These are phyloP conservation scores for Folsomia candida DNA, from an alignment of 2,888 invertebrate genomes.

Conservation along the genomic window DNA sequence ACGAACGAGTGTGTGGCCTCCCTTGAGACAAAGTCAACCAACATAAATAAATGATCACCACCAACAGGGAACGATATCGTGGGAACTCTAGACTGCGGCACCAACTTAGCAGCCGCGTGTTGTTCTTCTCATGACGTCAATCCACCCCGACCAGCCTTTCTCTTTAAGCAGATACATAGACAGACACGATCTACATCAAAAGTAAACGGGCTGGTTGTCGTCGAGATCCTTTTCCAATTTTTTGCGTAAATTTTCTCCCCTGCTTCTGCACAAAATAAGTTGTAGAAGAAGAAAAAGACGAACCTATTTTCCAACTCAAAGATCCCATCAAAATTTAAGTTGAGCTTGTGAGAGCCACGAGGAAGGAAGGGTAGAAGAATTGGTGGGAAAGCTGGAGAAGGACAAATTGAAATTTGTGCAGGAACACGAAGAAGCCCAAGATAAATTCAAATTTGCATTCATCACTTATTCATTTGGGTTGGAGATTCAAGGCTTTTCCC, in stretches of 20 bases:
- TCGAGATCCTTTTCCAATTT: too few species aligned
- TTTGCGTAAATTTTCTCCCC: too few species aligned
- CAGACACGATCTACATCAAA: background rate
- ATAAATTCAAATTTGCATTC: conserved; percentile 6
- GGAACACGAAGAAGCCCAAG: background rate
- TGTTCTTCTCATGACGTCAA: background rate
- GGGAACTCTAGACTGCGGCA: background rate
- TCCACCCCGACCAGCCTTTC: too few species aligned
- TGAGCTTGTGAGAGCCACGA: background rate
- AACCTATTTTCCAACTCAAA: background rate
- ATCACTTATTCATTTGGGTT: background rate
- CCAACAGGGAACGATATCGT: background rate
- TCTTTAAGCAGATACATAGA: background rate
- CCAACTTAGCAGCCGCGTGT: background rate
- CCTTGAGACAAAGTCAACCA: background rate
- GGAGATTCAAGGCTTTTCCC: background rate
- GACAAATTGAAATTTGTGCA: background rate
- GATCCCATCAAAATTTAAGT: background rate
- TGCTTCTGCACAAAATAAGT: background rate
- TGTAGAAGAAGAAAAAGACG: background rate
- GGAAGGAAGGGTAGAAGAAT: background rate
- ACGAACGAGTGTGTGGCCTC: too few species aligned
- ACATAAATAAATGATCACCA: background rate
- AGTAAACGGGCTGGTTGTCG: too few species aligned
- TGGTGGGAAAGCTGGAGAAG: background rate